Evolutionary conservation across 2,888 invertebrate genomes (phyloP).

Genomic region (Nomada ferruginata): DNA sequence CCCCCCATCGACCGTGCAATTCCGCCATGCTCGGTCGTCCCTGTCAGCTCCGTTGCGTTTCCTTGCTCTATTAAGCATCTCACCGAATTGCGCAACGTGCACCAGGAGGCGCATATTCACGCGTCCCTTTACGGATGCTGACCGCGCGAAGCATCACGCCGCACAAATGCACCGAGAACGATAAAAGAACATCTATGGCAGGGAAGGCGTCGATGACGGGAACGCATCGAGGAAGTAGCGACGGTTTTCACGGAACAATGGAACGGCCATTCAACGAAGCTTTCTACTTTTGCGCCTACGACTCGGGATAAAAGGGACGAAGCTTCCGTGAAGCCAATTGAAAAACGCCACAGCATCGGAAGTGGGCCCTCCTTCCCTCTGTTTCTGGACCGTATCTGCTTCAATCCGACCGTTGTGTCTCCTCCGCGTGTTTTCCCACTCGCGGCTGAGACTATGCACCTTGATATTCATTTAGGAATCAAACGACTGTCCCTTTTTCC

Average conservation of each 20-base stretch:
- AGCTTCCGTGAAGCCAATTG: conserved; percentile 75
- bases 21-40: conserved; percentile 21
- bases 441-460: conserved; percentile 30
- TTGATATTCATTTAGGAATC: conserved; percentile 72
- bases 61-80: conserved; percentile 57
- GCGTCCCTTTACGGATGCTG: not conserved
- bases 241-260: conserved; percentile 65
- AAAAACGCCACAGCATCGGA: conserved; percentile 76
- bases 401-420: conserved; percentile 26
- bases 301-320: conserved; percentile 71
- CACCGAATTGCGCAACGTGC: conserved; percentile 35
- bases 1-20: conserved; percentile 44
- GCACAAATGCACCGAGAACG: conserved; percentile 54
- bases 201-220: conserved; percentile 13
- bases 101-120: not conserved
- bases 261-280: conserved; percentile 40
- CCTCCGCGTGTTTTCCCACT: conserved; percentile 1
- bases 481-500: conserved; percentile 18
- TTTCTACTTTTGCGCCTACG: conserved; percentile 66
- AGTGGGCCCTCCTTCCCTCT: conserved; percentile 49
- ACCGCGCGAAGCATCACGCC: not conserved
- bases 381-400: conserved; percentile 18
- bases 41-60: conserved; percentile 45
- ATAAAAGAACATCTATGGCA: conserved; percentile 65
- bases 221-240: conserved; percentile 37